A percentile compares a stretch with the other conserved stretches of the same genome.
Conservation (phyloP, 2,888 invertebrate genomes). For the Pyrochroa serraticornis region DNA sequence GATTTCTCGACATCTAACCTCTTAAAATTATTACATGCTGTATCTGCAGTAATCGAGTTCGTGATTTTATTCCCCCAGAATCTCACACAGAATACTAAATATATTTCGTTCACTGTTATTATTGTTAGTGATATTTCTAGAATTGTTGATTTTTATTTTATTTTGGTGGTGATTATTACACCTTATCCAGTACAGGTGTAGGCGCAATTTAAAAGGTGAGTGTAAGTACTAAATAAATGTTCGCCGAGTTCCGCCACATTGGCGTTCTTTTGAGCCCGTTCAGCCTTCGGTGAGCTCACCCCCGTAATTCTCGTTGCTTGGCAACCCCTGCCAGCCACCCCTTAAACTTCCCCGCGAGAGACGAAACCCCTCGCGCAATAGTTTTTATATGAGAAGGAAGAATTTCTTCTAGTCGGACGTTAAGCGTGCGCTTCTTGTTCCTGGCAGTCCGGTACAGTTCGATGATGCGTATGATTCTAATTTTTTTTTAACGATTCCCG, state of each 20-base stretch:
- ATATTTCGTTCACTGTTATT: not conserved
- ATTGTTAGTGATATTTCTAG: not conserved
- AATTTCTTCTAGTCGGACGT: conserved; percentile 26
- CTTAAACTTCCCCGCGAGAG: conserved; percentile 45
- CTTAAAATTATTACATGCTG: no score
- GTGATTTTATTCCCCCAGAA: no score
- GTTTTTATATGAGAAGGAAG: conserved; percentile 32
- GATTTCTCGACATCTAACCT: no score
- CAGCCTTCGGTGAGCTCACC: conserved; percentile 36
- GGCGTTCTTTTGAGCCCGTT: conserved; percentile 30
- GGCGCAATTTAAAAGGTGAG: conserved; percentile 20
- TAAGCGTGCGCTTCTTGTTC: conserved; percentile 19
- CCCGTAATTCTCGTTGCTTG: conserved; percentile 49
- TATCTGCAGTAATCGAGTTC: no score
- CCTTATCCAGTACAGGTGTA: conserved; percentile 12
- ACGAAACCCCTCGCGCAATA: conserved; percentile 32
- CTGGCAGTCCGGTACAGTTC: not conserved
- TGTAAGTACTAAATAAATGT: conserved; percentile 22
- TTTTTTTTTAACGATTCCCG: no score
- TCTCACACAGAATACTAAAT: no score
- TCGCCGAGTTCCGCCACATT: conserved; percentile 29
- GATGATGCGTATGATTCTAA: no score
- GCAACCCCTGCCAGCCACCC: conserved; percentile 53
- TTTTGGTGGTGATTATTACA: not conserved
- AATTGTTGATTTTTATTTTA: conserved; percentile 1